These are phyloP conservation scores for Tyrannus savana DNA, from an alignment of 2,113 vertebrate species.

Conservation along the genomic window DNA sequence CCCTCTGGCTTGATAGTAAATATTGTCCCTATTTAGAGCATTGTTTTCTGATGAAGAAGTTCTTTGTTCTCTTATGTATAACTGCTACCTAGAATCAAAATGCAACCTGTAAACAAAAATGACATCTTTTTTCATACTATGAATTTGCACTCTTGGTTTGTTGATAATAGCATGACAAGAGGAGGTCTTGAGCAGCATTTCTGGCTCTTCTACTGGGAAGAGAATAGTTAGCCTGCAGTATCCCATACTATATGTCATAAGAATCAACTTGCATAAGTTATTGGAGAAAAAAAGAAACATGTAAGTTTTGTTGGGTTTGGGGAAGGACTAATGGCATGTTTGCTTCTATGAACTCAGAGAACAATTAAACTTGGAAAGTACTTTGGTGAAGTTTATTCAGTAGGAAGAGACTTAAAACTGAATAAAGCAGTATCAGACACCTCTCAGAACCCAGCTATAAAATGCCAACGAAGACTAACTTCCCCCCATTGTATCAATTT, in stretches of 20 bases:
- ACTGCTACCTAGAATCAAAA: constrained; percentile 12
- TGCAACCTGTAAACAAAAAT: neutral
- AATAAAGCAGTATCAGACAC: neutral
- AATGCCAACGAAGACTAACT: neutral
- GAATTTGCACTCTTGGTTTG: neutral
- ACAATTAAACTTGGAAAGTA: neutral
- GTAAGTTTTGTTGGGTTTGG: neutral
- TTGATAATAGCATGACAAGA: neutral
- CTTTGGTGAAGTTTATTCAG: neutral
- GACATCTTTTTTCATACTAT: neutral
- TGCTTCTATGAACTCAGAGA: neutral
- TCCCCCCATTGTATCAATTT: neutral
- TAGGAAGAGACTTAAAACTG: neutral
- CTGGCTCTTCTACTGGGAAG: neutral
- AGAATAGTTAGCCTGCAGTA: neutral
- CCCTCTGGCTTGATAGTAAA: neutral
- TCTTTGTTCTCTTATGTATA: constrained; percentile 33
- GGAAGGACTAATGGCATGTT: neutral
- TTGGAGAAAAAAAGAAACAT: neutral
- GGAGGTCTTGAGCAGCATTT: neutral
- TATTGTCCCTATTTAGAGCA: neutral
- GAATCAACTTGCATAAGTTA: neutral
- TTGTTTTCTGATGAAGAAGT: constrained; percentile 5
- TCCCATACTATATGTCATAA: neutral
- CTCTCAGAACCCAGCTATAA: neutral